These are phyloP conservation scores for Mugil cephalus DNA, from an alignment of 2,113 vertebrate species.

Conservation along the genomic window DNA sequence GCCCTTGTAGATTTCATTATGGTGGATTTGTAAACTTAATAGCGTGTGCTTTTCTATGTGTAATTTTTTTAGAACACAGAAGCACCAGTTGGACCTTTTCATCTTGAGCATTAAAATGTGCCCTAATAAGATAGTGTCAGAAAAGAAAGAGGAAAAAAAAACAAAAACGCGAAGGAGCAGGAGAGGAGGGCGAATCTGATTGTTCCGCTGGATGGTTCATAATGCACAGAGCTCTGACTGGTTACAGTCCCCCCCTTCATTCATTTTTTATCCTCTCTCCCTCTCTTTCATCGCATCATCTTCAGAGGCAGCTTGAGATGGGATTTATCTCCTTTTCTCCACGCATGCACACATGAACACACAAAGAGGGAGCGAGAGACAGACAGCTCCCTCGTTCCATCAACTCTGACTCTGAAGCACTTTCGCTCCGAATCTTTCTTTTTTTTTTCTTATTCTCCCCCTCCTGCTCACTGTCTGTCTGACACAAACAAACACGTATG, in stretches of 20 bases:
- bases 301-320: conserved; percentile 78
- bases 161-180: neutral
- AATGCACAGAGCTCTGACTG: conserved; percentile 75
- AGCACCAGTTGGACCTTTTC: conserved; percentile 32
- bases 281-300: conserved; percentile 81
- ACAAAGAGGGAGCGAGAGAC: conserved; percentile 23
- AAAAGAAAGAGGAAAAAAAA: conserved; percentile 16
- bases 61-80: neutral
- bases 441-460: too few species aligned
- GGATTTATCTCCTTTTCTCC: conserved; percentile 74
- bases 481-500: conserved; percentile 57
- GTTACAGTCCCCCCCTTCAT: conserved; percentile 64
- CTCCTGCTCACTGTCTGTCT: conserved; percentile 66
- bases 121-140: conserved; percentile 58
- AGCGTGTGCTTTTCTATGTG: neutral
- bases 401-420: conserved; percentile 58
- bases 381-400: conserved; percentile 57
- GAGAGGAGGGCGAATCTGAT: conserved; percentile 72
- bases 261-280: conserved; percentile 73
- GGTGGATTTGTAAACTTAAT: too few species aligned
- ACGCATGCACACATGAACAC: conserved; percentile 9
- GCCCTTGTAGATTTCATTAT: conserved; percentile 19
- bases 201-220: conserved; percentile 78
- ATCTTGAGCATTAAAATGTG: conserved; percentile 25
- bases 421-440: conserved; percentile 61